phyloP scores from a whole-genome alignment of 2,113 vertebrate genomes.

The Heteronetta atricapilla region DNA sequence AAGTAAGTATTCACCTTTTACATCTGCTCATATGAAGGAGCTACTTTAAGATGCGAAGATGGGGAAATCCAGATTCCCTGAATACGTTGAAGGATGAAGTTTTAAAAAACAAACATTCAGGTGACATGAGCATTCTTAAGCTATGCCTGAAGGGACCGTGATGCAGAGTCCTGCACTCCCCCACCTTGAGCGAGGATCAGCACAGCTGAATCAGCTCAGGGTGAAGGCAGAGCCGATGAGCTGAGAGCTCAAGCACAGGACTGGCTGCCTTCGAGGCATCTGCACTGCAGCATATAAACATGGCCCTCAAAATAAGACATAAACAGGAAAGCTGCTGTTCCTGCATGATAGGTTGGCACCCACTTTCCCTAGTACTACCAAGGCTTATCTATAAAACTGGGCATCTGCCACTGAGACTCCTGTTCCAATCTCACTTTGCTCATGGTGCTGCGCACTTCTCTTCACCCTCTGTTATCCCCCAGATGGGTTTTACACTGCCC shows the following conservation, averaged over 20 bases:
- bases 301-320: not conserved
- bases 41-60: not conserved
- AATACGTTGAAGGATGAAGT: not conserved
- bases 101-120: not conserved
- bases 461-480: not conserved
- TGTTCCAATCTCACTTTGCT: not conserved
- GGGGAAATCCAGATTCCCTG: not conserved
- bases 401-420: not conserved
- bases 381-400: not conserved
- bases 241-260: not conserved
- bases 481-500: not conserved
- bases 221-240: not conserved
- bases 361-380: not conserved
- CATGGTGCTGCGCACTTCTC: not conserved
- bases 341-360: not conserved
- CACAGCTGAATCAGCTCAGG: not conserved
- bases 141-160: not conserved
- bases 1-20: not conserved
- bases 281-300: not conserved
- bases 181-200: not conserved
- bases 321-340: conserved; percentile 31
- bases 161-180: not conserved
- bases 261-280: not conserved
- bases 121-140: conserved; percentile 3
- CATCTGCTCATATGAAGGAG: conserved; percentile 10